Conservation (phyloP, 2,113 vertebrate species). For the Hippocampus zosterae region DNA sequence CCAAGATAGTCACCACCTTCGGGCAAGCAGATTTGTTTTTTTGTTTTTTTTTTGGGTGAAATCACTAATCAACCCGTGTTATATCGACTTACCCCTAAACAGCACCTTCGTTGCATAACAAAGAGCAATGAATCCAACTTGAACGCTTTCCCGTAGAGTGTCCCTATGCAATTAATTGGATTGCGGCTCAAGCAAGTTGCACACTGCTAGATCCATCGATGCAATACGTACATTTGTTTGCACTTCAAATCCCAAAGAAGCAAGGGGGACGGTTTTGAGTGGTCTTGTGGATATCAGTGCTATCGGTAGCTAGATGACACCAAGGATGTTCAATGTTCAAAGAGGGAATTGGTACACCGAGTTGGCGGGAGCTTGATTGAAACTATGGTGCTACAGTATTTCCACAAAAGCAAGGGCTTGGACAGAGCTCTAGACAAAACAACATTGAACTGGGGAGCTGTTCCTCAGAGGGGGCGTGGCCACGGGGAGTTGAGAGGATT, state of each 20-base stretch:
- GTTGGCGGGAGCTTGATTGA: too few species aligned
- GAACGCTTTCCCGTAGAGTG: slow-evolving; percentile 57
- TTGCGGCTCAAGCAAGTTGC: slow-evolving; percentile 60
- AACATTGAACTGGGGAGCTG: too few species aligned
- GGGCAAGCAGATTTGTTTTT: too few species aligned
- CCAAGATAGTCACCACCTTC: neutral
- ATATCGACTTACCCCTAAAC: slow-evolving; percentile 68
- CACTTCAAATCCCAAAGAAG: slow-evolving; percentile 33
- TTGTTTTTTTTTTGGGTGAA: slow-evolving; percentile 52
- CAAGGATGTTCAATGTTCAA: neutral
- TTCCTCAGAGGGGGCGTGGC: too few species aligned
- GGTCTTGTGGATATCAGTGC: neutral
- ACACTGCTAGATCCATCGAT: slow-evolving; percentile 31
- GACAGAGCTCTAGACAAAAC: too few species aligned
- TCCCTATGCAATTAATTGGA: slow-evolving; percentile 71
- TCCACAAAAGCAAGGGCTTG: too few species aligned
- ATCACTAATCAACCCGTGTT: slow-evolving; percentile 65
- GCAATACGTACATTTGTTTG: slow-evolving; percentile 33
- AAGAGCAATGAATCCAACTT: slow-evolving; percentile 72
- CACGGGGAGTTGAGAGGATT: too few species aligned
- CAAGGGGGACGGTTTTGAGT: slow-evolving; percentile 25
- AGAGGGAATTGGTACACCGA: too few species aligned
- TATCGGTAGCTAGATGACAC: neutral
- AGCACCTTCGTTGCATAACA: slow-evolving; percentile 68
- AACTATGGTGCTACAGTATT: too few species aligned